phyloP scores from a whole-genome alignment of 2,113 vertebrate species.

The Orientallactaga bullata region DNA sequence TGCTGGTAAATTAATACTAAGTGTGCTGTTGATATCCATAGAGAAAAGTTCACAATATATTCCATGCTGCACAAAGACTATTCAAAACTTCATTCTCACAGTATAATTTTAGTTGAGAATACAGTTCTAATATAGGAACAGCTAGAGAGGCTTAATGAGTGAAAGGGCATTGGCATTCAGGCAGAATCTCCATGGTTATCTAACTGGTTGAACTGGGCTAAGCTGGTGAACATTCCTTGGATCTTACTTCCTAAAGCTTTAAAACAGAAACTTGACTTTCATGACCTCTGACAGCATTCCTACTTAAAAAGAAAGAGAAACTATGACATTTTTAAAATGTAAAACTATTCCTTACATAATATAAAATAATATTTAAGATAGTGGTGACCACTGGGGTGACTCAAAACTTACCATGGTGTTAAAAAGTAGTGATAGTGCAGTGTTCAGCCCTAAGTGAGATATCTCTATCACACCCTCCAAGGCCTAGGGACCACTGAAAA shows the following conservation, averaged over 20 bases:
- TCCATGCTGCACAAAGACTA: background rate
- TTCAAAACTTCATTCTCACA: no score
- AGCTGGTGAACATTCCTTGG: background rate
- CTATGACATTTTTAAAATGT: background rate
- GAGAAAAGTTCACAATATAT: background rate
- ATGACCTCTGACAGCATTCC: background rate
- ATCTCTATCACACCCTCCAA: no score
- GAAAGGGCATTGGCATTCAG: slow-evolving; percentile 7
- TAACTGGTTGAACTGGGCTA: background rate
- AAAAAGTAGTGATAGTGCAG: no score
- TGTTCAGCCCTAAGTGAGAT: no score
- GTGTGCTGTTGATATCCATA: background rate
- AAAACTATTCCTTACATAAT: background rate
- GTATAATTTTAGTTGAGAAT: background rate
- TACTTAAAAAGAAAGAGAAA: background rate
- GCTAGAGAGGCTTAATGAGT: background rate
- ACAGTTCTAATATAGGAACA: slow-evolving; percentile 3
- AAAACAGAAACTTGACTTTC: slow-evolving; percentile 25
- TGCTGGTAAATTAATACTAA: background rate
- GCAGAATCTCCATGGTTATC: background rate
- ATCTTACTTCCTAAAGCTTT: background rate
- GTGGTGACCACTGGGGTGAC: no score
- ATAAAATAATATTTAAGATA: slow-evolving; percentile 21
- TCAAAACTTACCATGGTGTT: no score
- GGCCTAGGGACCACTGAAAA: no score